A percentile compares a stretch with the other conserved stretches of the same genome.
These are phyloP conservation scores for Lottia gigantea DNA, from an alignment of 2,888 invertebrate species.

Conservation along the genomic window DNA sequence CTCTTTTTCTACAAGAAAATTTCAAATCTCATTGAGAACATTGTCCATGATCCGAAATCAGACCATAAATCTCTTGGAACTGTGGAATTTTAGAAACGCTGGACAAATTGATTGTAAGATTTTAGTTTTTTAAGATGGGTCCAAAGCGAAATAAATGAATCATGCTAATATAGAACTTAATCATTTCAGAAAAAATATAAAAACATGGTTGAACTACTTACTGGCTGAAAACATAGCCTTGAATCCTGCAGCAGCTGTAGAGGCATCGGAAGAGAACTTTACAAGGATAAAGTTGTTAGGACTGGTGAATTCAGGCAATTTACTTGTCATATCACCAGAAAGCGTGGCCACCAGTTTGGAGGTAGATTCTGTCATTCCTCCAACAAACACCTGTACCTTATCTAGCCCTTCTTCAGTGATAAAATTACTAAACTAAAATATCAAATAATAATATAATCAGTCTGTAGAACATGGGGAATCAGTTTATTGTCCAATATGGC, in stretches of 20 bases:
- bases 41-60: no score
- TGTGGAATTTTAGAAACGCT: no score
- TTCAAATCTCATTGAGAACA: no score
- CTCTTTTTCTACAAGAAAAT: slow-evolving; percentile 18
- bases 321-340: slow-evolving; percentile 75
- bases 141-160: no score
- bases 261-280: slow-evolving; percentile 94
- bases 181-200: no score
- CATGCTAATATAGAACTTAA: no score
- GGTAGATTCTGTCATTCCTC: slow-evolving; percentile 91
- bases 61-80: no score
- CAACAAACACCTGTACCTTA: slow-evolving; percentile 94
- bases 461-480: no score
- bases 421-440: slow-evolving; percentile 88
- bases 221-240: slow-evolving; percentile 64
- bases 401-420: slow-evolving; percentile 97
- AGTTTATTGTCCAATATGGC: no score
- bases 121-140: no score
- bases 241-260: slow-evolving; percentile 93
- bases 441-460: no score
- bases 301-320: slow-evolving; percentile 76
- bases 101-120: no score
- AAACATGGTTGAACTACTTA: slow-evolving; percentile 35
- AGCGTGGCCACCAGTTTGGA: slow-evolving; percentile 79
- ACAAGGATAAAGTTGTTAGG: slow-evolving; percentile 98